Conservation (phyloP, 2,797 vertebrate species). For the Enteromius trimaculatus region DNA sequence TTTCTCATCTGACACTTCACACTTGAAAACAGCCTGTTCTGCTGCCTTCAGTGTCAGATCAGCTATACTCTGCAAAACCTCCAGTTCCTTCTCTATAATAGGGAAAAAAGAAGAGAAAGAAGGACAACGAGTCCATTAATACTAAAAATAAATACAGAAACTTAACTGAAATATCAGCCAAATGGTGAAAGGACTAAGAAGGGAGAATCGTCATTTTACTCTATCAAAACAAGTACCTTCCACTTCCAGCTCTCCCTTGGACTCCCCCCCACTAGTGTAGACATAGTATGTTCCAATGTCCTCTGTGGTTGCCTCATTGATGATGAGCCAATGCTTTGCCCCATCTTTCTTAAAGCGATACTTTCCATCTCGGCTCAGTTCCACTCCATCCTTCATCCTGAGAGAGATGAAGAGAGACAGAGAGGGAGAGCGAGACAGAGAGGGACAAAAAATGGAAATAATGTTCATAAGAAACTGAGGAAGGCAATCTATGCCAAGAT, state of each 20-base stretch:
- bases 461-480: constrained; percentile 15
- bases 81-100: constrained; percentile 85
- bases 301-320: constrained; percentile 83
- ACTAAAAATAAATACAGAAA: constrained; percentile 58
- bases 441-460: constrained; percentile 24
- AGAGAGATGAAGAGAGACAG: constrained; percentile 25
- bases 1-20: constrained; percentile 92
- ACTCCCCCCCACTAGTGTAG: constrained; percentile 87
- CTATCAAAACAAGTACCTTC: constrained; percentile 78
- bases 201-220: neutral
- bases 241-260: constrained; percentile 88
- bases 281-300: constrained; percentile 83
- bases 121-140: constrained; percentile 1
- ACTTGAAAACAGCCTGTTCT: constrained; percentile 90
- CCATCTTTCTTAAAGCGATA: constrained; percentile 94
- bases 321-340: constrained; percentile 86
- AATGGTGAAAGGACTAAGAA: neutral
- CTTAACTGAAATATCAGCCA: constrained; percentile 1
- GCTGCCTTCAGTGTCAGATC: constrained; percentile 87
- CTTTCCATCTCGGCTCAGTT: constrained; percentile 87
- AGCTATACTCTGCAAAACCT: constrained; percentile 88
- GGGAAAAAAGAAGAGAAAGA: constrained; percentile 8
- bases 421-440: neutral
- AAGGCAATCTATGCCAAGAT: neutral
- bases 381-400: constrained; percentile 91